Evolutionary conservation across 2,888 invertebrate species (phyloP).

Genomic region (Apeira syringaria): DNA sequence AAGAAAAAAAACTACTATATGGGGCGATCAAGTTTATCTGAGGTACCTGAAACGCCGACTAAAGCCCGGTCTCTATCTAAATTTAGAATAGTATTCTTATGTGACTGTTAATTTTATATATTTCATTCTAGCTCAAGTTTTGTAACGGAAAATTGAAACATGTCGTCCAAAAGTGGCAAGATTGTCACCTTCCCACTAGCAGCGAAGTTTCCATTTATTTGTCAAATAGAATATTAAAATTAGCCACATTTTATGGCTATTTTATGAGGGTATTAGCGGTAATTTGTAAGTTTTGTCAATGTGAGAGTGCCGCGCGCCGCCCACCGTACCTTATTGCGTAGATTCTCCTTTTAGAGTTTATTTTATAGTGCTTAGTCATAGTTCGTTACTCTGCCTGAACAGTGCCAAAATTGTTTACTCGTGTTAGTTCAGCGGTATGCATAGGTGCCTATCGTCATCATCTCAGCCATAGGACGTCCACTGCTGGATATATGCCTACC

Average conservation of each 20-base stretch:
- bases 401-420: conserved; percentile 26
- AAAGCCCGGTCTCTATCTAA: too few relatives aligned
- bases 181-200: conserved; percentile 18
- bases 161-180: not conserved
- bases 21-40: too few relatives aligned
- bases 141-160: too few relatives aligned
- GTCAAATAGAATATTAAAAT: conserved; percentile 22
- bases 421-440: too few relatives aligned
- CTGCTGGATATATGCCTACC: too few relatives aligned
- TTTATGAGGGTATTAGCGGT: conserved; percentile 60
- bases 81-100: too few relatives aligned
- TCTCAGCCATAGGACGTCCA: too few relatives aligned
- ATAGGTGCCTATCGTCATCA: too few relatives aligned
- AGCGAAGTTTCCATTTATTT: conserved; percentile 8
- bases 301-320: conserved; percentile 54
- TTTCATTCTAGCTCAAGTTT: too few relatives aligned
- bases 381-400: conserved; percentile 38
- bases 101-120: too few relatives aligned
- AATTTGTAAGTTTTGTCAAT: conserved; percentile 53
- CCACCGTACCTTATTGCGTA: conserved; percentile 19
- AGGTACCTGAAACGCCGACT: too few relatives aligned
- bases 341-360: conserved; percentile 46
- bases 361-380: conserved; percentile 50
- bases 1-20: too few relatives aligned
- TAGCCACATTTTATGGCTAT: conserved; percentile 33